Evolutionary conservation across 2,888 invertebrate species (phyloP).

Genomic region (Lathronympha strigana): DNA sequence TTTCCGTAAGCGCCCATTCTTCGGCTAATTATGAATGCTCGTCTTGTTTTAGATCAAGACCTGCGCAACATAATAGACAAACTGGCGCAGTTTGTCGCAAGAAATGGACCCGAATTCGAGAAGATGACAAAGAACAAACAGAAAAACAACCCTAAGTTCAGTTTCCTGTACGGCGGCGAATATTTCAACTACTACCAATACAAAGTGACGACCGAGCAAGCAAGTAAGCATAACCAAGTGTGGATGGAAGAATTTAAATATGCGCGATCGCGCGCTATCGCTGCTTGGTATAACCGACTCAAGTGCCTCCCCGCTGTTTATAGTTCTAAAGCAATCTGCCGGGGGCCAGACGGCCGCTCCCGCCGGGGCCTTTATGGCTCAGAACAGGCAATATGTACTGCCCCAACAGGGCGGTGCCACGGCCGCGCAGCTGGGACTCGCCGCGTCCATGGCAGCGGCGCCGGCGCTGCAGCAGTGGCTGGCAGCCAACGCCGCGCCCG

Average conservation of each 20-base stretch:
- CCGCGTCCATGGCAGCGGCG: constrained; percentile 80
- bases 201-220: constrained; percentile 97
- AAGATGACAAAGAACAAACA: constrained; percentile 99
- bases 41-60: constrained; percentile 90
- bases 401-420: constrained; percentile 83
- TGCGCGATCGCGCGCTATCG: constrained; percentile 67
- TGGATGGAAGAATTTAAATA: constrained; percentile 65
- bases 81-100: constrained; percentile 98
- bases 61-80: constrained; percentile 99
- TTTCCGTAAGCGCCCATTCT: constrained; percentile 3
- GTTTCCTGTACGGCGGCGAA: constrained; percentile 98
- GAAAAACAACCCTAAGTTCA: constrained; percentile 98
- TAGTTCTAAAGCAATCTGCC: constrained; percentile 90
- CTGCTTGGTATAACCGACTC: constrained; percentile 77
- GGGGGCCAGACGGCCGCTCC: constrained; percentile 81
- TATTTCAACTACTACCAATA: constrained; percentile 98
- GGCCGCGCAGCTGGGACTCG: constrained; percentile 83
- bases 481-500: constrained; percentile 71
- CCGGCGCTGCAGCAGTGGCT: constrained; percentile 78
- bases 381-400: constrained; percentile 85
- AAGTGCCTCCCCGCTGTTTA: constrained; percentile 85
- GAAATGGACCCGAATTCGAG: constrained; percentile 99
- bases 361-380: constrained; percentile 83
- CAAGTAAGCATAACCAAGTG: constrained; percentile 87
- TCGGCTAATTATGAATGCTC: constrained; percentile 1